A percentile compares a stretch with the other conserved stretches of the same genome.
phyloP scores from a whole-genome alignment of 2,113 vertebrate genomes.

The Oplegnathus fasciatus region DNA sequence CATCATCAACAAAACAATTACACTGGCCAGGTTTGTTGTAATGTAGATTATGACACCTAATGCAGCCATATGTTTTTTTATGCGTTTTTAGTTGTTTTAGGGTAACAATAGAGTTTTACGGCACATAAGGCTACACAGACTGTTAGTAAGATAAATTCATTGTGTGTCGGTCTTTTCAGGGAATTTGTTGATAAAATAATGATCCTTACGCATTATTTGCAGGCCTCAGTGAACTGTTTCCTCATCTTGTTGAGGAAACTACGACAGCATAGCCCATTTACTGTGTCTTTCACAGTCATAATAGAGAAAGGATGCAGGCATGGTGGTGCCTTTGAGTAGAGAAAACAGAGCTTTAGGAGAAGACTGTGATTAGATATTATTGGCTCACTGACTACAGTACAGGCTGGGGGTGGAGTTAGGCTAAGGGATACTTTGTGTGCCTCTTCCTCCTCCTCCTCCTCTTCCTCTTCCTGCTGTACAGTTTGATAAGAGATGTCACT shows the following conservation, averaged over 20 bases:
- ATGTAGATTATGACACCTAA: background rate
- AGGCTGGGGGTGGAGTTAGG: background rate
- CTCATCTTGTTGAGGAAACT: background rate
- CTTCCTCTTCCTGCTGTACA: background rate
- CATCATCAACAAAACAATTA: background rate
- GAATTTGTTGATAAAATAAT: background rate
- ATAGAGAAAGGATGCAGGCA: background rate
- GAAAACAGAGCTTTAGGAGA: background rate
- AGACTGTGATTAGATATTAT: background rate
- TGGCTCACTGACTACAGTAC: background rate
- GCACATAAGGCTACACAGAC: background rate
- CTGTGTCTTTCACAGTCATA: background rate
- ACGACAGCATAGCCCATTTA: constrained; percentile 9
- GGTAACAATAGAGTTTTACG: background rate
- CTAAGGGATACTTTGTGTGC: background rate
- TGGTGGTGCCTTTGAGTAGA: background rate
- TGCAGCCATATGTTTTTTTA: background rate
- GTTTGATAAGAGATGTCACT: constrained; percentile 39
- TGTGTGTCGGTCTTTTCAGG: background rate
- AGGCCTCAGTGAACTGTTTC: background rate
- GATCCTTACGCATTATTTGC: background rate
- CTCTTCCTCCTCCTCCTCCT: constrained; percentile 4
- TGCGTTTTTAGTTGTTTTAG: too few species aligned
- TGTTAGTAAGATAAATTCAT: background rate
- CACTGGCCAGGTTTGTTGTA: background rate